phyloP scores from a whole-genome alignment of 2,113 vertebrate genomes.

The Mellivora capensis region DNA sequence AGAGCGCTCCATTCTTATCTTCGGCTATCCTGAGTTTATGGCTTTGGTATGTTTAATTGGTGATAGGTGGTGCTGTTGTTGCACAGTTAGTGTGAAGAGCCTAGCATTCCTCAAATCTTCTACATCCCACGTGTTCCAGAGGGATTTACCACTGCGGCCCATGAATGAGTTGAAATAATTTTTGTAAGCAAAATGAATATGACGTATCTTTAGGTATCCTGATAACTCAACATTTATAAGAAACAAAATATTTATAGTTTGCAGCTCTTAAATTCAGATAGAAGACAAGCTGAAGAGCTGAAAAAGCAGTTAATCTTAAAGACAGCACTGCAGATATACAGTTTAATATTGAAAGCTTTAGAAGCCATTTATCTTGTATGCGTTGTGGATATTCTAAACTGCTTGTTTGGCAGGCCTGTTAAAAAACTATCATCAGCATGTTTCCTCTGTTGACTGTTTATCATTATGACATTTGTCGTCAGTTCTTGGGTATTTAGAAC shows the following conservation, averaged over 20 bases:
- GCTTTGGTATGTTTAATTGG: background rate
- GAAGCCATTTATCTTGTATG: slow-evolving; percentile 48
- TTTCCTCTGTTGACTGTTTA: slow-evolving; percentile 50
- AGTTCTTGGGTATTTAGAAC: slow-evolving; percentile 70
- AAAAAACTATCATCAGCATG: slow-evolving; percentile 8
- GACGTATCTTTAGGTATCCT: background rate
- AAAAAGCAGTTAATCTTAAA: slow-evolving; percentile 61
- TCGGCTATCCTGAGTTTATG: background rate
- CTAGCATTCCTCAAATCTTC: background rate
- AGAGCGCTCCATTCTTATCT: background rate
- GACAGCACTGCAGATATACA: slow-evolving; percentile 19
- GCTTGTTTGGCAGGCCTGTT: slow-evolving; percentile 59
- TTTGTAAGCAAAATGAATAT: slow-evolving; percentile 39
- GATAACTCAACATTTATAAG: slow-evolving; percentile 15
- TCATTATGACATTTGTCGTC: slow-evolving; percentile 68
- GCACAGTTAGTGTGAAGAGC: background rate
- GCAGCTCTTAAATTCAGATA: slow-evolving; percentile 63
- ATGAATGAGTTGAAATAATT: background rate
- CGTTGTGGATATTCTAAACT: slow-evolving; percentile 65
- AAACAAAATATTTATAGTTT: slow-evolving; percentile 28
- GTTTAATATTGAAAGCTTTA: slow-evolving; percentile 56
- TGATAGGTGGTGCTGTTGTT: slow-evolving; percentile 64
- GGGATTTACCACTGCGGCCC: background rate
- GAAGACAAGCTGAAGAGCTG: slow-evolving; percentile 57
- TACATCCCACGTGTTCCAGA: background rate